Conservation (phyloP, 2,797 vertebrate species). For the Dicrostonyx torquatus region DNA sequence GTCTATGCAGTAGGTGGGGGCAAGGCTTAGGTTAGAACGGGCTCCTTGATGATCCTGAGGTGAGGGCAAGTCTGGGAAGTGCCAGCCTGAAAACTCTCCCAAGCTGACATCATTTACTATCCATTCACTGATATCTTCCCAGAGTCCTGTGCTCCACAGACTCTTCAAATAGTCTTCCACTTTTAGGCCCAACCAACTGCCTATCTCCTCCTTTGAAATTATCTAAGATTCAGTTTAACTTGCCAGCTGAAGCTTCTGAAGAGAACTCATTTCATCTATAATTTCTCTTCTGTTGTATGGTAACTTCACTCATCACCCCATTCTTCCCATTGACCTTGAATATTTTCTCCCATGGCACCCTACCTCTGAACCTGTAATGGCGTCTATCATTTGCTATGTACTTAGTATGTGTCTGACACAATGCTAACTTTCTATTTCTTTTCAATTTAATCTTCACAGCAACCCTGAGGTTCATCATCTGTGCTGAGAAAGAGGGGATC, state of each 20-base stretch:
- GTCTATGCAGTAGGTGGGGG: not conserved
- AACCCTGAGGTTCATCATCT: not conserved
- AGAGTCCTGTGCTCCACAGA: not conserved
- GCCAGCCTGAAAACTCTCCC: not conserved
- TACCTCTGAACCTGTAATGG: not conserved
- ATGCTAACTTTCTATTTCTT: not conserved
- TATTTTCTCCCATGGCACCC: not conserved
- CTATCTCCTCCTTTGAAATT: not conserved
- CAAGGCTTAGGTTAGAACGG: not conserved
- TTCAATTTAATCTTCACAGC: not conserved
- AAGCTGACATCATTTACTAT: not conserved
- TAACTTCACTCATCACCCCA: not conserved
- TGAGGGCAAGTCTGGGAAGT: not conserved
- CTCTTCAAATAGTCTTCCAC: not conserved
- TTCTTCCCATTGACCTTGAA: not conserved
- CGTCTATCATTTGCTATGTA: not conserved
- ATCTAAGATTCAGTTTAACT: not conserved
- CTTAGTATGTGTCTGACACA: not conserved
- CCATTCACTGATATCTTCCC: not conserved
- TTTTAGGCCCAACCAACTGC: not conserved
- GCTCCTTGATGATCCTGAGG: not conserved
- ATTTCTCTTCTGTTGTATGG: not conserved
- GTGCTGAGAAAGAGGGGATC: not conserved
- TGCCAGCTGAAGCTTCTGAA: not conserved
- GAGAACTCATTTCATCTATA: not conserved